Conservation (phyloP, 2,113 vertebrate species). For the Archilochus colubris region DNA sequence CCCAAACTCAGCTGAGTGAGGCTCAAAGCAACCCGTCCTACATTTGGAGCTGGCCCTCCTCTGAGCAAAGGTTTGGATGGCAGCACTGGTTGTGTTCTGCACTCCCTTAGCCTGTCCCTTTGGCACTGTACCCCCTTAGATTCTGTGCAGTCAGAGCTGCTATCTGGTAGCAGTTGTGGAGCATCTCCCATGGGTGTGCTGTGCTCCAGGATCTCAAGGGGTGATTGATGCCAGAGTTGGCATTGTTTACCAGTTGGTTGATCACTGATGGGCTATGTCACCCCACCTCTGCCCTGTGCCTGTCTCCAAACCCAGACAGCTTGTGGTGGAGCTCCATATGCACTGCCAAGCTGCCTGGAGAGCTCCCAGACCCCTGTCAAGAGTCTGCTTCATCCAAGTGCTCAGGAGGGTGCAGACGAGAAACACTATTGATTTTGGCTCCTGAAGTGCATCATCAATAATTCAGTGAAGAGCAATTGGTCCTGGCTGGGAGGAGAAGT, state of each 20-base stretch:
- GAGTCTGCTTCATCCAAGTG: fast-evolving
- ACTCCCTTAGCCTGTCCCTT: background rate
- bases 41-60: background rate
- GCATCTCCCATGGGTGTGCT: background rate
- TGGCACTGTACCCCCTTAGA: background rate
- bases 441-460: conserved; percentile 67
- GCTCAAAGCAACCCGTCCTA: fast-evolving
- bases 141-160: fast-evolving
- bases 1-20: background rate
- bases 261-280: background rate
- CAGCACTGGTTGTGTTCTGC: background rate
- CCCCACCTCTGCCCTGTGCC: background rate
- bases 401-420: background rate
- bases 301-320: background rate
- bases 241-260: background rate
- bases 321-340: fast-evolving
- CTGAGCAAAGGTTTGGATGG: background rate
- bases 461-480: background rate
- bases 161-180: background rate
- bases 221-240: background rate
- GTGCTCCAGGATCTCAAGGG: background rate
- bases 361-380: background rate
- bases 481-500: background rate
- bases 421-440: conserved; percentile 28
- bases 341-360: background rate